A percentile compares a stretch with the other conserved stretches of the same genome.
Conservation (phyloP, 2,888 invertebrate genomes). For the Clepsis dumicolana region DNA sequence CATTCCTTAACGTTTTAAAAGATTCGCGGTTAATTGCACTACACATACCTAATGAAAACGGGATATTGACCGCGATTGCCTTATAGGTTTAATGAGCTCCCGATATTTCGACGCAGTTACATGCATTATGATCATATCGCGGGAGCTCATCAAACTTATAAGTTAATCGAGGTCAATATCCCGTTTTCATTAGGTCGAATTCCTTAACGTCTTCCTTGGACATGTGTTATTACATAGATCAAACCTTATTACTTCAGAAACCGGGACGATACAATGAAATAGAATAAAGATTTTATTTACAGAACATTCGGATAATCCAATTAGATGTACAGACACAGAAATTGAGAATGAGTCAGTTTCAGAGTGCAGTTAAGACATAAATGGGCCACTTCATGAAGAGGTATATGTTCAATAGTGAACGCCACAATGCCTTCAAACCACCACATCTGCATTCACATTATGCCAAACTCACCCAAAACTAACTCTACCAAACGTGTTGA, state of each 20-base stretch:
- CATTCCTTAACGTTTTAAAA: background rate
- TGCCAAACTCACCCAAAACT: constrained; percentile 90
- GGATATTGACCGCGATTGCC: no score
- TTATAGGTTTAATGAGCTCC: no score
- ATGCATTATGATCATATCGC: no score
- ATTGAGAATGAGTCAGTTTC: constrained; percentile 78
- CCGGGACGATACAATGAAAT: constrained; percentile 23
- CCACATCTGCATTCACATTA: constrained; percentile 82
- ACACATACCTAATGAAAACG: no score
- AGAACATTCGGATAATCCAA: constrained; percentile 22
- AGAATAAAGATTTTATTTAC: constrained; percentile 12
- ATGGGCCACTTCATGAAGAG: constrained; percentile 74
- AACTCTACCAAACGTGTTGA: constrained; percentile 90
- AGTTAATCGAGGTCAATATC: no score
- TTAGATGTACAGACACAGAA: constrained; percentile 48
- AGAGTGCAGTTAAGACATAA: constrained; percentile 82
- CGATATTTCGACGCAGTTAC: no score
- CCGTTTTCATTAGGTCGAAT: background rate
- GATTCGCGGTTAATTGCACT: no score
- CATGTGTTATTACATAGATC: background rate
- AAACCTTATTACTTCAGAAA: background rate
- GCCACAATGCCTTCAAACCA: constrained; percentile 84
- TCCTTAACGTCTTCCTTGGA: background rate
- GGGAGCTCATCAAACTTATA: no score
- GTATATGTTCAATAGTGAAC: constrained; percentile 75